A percentile compares a stretch with the other conserved stretches of the same genome.
These are phyloP conservation scores for Caenorhabditis macrosperma DNA, from an alignment of 2,888 invertebrate genomes.

Conservation along the genomic window DNA sequence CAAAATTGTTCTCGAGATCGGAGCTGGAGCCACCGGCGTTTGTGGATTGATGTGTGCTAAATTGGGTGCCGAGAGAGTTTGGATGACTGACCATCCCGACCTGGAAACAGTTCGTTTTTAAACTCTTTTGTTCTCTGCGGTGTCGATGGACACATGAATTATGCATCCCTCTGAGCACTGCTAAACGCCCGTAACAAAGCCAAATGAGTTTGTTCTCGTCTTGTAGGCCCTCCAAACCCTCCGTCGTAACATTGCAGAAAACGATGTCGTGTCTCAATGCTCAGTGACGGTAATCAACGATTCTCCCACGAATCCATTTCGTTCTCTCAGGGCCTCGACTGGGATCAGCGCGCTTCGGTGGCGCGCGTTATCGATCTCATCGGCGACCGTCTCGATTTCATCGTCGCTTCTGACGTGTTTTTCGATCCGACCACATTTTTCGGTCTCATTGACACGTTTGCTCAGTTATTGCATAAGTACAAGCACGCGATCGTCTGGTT, in stretches of 20 bases:
- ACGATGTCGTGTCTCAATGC: constrained; percentile 31
- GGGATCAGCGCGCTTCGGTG: constrained; percentile 37
- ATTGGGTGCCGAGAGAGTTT: constrained; percentile 67
- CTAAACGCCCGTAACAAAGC: neutral
- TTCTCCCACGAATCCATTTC: neutral
- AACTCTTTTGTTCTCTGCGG: neutral
- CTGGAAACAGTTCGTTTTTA: constrained; percentile 7
- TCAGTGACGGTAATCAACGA: constrained; percentile 16
- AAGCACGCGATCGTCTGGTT: constrained; percentile 65
- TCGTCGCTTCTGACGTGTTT: constrained; percentile 77
- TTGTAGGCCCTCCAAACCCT: constrained; percentile 63
- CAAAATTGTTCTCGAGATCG: constrained; percentile 68
- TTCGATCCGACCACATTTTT: constrained; percentile 73
- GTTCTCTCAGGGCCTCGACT: constrained; percentile 60
- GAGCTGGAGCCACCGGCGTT: constrained; percentile 73
- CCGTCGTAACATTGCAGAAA: constrained; percentile 53
- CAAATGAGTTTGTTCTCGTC: neutral
- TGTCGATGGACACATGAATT: too few species aligned
- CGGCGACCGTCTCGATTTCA: constrained; percentile 58
- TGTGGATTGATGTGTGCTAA: constrained; percentile 69
- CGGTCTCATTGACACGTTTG: constrained; percentile 65
- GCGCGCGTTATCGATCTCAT: constrained; percentile 9
- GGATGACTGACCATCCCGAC: constrained; percentile 69
- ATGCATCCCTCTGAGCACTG: neutral
- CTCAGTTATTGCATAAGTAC: constrained; percentile 60